These are phyloP conservation scores for Darevskia mixta DNA, from an alignment of 2,797 vertebrate genomes.

Conservation along the genomic window DNA sequence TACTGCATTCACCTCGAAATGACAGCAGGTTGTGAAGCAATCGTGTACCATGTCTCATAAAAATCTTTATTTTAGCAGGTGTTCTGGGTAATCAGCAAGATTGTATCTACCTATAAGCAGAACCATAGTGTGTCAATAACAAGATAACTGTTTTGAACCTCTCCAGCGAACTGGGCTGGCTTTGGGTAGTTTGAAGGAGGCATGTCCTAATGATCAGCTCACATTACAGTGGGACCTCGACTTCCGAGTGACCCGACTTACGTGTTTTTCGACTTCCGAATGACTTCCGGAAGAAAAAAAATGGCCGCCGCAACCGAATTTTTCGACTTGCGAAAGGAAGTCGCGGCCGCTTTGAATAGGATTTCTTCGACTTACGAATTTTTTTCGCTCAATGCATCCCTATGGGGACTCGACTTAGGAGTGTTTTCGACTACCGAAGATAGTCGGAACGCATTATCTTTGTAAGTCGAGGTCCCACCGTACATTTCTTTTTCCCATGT, in stretches of 20 bases:
- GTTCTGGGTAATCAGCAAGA: neutral
- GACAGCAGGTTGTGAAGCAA: neutral
- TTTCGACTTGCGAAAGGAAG: no score
- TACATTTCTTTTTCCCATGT: neutral
- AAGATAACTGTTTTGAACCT: neutral
- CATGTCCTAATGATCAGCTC: neutral
- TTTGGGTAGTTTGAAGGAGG: neutral
- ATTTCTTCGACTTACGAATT: no score
- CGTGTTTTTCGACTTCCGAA: no score
- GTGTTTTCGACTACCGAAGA: no score
- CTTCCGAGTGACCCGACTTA: no score
- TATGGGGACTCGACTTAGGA: no score
- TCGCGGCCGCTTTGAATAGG: no score
- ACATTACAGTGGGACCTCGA: neutral
- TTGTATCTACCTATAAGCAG: neutral
- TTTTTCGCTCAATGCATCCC: no score
- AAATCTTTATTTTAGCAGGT: neutral
- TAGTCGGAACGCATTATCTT: no score
- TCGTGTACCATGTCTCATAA: neutral
- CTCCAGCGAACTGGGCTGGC: neutral
- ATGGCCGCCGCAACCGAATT: no score
- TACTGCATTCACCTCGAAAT: neutral
- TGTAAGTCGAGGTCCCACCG: no score
- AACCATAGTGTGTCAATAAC: neutral
- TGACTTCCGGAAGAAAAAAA: no score